Evolutionary conservation across 2,113 vertebrate species (phyloP), one percentile per base, ranked within the genome.

Genomic region (Leuciscus idus): DNA sequence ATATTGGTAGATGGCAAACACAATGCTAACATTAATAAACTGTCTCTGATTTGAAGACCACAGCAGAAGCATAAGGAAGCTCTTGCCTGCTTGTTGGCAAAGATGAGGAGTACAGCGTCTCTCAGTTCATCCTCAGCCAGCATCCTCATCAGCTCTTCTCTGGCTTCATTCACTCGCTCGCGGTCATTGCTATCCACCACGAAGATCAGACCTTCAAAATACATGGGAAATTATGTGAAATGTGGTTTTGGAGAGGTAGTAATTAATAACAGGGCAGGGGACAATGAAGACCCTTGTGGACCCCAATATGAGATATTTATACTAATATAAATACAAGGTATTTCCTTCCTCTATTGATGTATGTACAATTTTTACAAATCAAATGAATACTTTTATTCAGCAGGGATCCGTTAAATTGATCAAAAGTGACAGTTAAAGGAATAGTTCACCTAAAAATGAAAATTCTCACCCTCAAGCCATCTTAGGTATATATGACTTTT

Each of bases 151-250:
- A 99, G 94, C 91, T 99, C 98, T 92, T 99, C 97, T 50, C 97
- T 96, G 2, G 97, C 97, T 91, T 99, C 98, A 2, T 98, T 98
- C 82, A 98, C 97, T 57, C 98, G 95, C 92, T 99, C 98, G 33
- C 97, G 94, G 89, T 99, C 98, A n/a, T 98, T 99, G 91, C 98
- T 99, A 93, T 99, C 98, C 85, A 99, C 98, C 94, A 99, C 98
- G 83, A 99, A 99, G 93, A 99, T 99, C 95, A 99, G 92, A 78
- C 98, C 98, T 98, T 91, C 21, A 48, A 68, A 76, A 73, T 15
- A 81, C 77, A 78, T 62, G 78, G 3, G 21, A 43, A 43, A 78
- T 64, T 2, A 70, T n/a, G 61, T n/a, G 52, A 62, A 55, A 55
- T 77, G n/a, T 9, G 74, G 55, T 30, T 72, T 30, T 76, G 15